Percentiles rank a stretch among this genome's conserved stretches.
Conservation (phyloP, 2,888 invertebrate genomes). For the Gryllus longicercus region DNA sequence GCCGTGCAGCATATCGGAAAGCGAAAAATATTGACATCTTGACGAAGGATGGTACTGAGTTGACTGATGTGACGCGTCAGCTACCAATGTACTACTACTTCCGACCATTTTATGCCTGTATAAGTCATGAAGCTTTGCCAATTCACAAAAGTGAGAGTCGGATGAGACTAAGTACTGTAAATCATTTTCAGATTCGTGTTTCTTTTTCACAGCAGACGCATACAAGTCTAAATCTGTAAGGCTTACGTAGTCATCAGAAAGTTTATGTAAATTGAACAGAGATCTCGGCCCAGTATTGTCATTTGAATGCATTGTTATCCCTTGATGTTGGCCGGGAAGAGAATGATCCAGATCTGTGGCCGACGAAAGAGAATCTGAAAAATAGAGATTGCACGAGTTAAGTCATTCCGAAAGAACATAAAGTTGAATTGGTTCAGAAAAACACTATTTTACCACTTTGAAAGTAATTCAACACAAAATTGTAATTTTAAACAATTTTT, state of each 20-base stretch:
- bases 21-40: conserved; percentile 66
- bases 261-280: conserved; percentile 39
- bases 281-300: conserved; percentile 26
- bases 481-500: too few species aligned
- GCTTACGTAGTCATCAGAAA: conserved; percentile 38
- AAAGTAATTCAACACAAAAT: too few species aligned
- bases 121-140: conserved; percentile 73
- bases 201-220: conserved; percentile 49
- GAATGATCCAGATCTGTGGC: conserved; percentile 65
- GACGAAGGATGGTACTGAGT: conserved; percentile 53
- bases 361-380: conserved; percentile 52
- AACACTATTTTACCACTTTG: too few species aligned
- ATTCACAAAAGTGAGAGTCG: conserved; percentile 66
- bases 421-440: background rate
- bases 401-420: background rate
- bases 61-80: background rate
- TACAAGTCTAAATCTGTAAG: conserved; percentile 37
- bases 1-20: conserved; percentile 66
- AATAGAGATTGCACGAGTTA: too few species aligned
- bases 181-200: conserved; percentile 50
- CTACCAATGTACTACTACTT: conserved; percentile 50
- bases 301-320: conserved; percentile 46
- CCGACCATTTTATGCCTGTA: conserved; percentile 75
- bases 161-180: conserved; percentile 19
- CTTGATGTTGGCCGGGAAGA: conserved; percentile 59